Evolutionary conservation across 2,113 vertebrate species (phyloP).

Genomic region (Lepisosteus oculatus): DNA sequence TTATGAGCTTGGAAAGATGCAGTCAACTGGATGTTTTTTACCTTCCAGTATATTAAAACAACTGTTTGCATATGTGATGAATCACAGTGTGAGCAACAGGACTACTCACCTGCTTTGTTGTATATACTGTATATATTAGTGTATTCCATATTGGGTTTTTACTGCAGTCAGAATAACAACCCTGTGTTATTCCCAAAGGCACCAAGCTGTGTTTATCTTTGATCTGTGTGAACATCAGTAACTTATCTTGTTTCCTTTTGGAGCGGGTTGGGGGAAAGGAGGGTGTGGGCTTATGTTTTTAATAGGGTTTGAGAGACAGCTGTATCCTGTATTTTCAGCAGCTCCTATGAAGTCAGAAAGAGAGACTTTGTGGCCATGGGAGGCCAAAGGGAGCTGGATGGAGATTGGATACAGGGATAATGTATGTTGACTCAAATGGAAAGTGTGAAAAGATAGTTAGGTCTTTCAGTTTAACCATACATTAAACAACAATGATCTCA

Average conservation of each 20-base stretch:
- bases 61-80: not conserved
- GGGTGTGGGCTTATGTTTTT: conserved; percentile 27
- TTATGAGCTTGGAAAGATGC: no score
- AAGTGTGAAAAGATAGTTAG: conserved; percentile 6
- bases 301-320: conserved; percentile 36
- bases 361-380: not conserved
- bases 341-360: conserved; percentile 19
- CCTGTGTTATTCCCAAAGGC: not conserved
- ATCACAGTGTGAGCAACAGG: not conserved
- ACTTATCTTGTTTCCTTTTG: conserved; percentile 26
- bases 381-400: not conserved
- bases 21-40: no score
- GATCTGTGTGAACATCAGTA: conserved; percentile 18
- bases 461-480: not conserved
- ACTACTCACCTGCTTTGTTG: no score
- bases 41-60: no score
- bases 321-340: conserved; percentile 54
- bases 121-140: not conserved
- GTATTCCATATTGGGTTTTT: not conserved
- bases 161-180: no score
- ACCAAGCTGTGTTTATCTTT: conserved; percentile 15
- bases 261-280: conserved; percentile 8
- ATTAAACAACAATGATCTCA: not conserved
- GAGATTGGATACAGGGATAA: conserved; percentile 41
- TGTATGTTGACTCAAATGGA: conserved; percentile 2